phyloP scores from a whole-genome alignment of 1,140 invertebrate species.

The Drosophila triauraria region DNA sequence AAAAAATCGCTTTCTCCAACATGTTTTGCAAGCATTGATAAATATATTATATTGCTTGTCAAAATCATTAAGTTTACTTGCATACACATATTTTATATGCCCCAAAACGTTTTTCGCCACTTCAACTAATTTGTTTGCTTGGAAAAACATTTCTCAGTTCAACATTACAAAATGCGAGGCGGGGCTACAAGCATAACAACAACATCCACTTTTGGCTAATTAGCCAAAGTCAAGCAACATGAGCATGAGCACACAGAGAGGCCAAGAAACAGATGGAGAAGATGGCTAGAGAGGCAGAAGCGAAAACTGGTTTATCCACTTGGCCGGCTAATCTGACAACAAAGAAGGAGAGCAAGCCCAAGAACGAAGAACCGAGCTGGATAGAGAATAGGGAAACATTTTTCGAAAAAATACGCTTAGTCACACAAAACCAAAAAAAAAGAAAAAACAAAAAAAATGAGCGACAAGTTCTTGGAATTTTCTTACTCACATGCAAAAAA shows the following conservation, averaged over 20 bases:
- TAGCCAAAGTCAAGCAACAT: slow-evolving; percentile 52
- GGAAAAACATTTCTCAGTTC: slow-evolving; percentile 19
- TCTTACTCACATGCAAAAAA: slow-evolving; percentile 15
- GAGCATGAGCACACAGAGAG: slow-evolving; percentile 36
- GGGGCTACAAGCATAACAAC: slow-evolving; percentile 19
- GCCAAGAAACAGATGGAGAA: slow-evolving; percentile 25
- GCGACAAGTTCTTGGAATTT: slow-evolving; percentile 27
- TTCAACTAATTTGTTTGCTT: slow-evolving; percentile 43
- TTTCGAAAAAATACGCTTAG: slow-evolving; percentile 19
- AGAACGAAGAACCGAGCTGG: slow-evolving; percentile 9
- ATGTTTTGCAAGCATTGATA: no score
- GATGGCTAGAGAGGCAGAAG: slow-evolving; percentile 25
- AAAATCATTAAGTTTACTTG: not conserved
- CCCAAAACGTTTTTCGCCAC: not conserved
- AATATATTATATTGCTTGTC: no score
- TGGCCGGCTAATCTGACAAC: slow-evolving; percentile 56
- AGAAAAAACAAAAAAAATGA: slow-evolving; percentile 6
- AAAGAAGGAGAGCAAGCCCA: slow-evolving; percentile 26
- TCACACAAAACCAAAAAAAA: slow-evolving; percentile 2
- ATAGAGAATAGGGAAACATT: slow-evolving; percentile 20
- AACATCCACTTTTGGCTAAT: slow-evolving; percentile 50
- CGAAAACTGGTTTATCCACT: slow-evolving; percentile 55
- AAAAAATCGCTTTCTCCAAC: not conserved
- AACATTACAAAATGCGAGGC: slow-evolving; percentile 41
- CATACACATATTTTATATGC: not conserved